Conservation (phyloP, 1,140 invertebrate genomes). For the Drosophila bifasciata region DNA sequence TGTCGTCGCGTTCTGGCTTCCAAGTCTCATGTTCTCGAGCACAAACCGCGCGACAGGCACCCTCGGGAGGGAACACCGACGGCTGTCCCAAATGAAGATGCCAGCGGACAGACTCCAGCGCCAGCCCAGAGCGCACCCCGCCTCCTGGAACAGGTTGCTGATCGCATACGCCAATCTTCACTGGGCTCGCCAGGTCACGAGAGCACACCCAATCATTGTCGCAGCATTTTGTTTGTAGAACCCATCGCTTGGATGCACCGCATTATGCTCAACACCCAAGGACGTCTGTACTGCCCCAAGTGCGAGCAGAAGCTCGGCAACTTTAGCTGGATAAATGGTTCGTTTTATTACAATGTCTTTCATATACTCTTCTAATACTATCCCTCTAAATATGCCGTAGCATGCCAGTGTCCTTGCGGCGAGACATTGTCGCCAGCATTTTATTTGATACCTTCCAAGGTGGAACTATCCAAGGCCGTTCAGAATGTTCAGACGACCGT, state of each 20-base stretch:
- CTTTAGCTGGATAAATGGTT: slow-evolving; percentile 93
- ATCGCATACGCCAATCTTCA: slow-evolving; percentile 76
- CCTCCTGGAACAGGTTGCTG: slow-evolving; percentile 73
- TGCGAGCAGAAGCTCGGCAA: slow-evolving; percentile 91
- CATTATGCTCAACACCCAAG: slow-evolving; percentile 88
- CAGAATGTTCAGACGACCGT: slow-evolving; percentile 94
- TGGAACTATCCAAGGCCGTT: slow-evolving; percentile 93
- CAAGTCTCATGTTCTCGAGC: slow-evolving; percentile 90
- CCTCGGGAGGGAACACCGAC: not conserved
- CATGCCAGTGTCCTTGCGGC: slow-evolving; percentile 93
- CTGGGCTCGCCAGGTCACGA: slow-evolving; percentile 62
- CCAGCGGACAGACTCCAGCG: slow-evolving; percentile 36
- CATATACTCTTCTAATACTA: not conserved
- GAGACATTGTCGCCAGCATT: slow-evolving; percentile 93
- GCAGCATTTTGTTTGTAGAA: slow-evolving; percentile 91
- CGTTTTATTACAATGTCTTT: slow-evolving; percentile 8
- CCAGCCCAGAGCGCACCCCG: slow-evolving; percentile 34
- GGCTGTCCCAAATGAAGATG: not conserved
- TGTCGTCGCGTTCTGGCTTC: slow-evolving; percentile 92
- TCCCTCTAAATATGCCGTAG: slow-evolving; percentile 62
- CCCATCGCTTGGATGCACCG: slow-evolving; percentile 92
- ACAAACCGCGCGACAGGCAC: slow-evolving; percentile 84
- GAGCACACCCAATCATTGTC: slow-evolving; percentile 85
- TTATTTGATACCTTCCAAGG: slow-evolving; percentile 93
- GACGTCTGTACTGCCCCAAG: slow-evolving; percentile 93